Conservation (phyloP, 2,888 invertebrate genomes). For the Troglohyphantes excavatus region DNA sequence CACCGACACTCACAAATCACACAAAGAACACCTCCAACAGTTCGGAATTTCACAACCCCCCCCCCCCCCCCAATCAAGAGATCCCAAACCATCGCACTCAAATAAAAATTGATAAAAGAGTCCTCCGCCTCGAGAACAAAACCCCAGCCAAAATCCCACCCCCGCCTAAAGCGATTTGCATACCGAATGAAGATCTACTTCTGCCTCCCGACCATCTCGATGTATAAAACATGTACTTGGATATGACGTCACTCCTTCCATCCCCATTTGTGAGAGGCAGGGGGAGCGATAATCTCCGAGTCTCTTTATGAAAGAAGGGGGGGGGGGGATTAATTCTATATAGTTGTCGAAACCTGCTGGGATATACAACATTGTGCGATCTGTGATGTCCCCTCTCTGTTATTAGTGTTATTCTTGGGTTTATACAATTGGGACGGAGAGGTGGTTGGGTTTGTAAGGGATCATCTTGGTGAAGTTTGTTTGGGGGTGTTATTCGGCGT, state of each 20-base stretch:
- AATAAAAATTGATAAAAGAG: constrained; percentile 40
- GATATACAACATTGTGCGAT: constrained; percentile 9
- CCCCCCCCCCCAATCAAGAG: too few species aligned
- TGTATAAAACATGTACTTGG: constrained; percentile 76
- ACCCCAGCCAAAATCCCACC: constrained; percentile 42
- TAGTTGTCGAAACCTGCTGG: constrained; percentile 40
- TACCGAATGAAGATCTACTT: constrained; percentile 68
- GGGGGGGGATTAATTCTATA: constrained; percentile 47
- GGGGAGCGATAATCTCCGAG: constrained; percentile 43
- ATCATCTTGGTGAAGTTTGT: background rate
- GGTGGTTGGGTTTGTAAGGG: background rate
- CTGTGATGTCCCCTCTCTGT: background rate
- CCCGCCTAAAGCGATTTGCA: constrained; percentile 69
- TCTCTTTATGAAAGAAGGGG: constrained; percentile 32
- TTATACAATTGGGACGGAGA: background rate
- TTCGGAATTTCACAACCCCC: too few species aligned
- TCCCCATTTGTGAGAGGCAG: constrained; percentile 27
- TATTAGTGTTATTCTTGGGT: background rate
- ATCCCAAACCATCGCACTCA: constrained; percentile 12
- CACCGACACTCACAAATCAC: too few species aligned
- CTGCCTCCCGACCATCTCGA: constrained; percentile 23
- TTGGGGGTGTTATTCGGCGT: background rate
- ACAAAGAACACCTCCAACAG: too few species aligned
- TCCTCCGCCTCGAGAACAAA: too few species aligned
- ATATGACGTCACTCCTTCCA: constrained; percentile 62